Base-by-base conservation (phyloP, 2,113 vertebrate species). In the Taxidea taxus region DNA sequence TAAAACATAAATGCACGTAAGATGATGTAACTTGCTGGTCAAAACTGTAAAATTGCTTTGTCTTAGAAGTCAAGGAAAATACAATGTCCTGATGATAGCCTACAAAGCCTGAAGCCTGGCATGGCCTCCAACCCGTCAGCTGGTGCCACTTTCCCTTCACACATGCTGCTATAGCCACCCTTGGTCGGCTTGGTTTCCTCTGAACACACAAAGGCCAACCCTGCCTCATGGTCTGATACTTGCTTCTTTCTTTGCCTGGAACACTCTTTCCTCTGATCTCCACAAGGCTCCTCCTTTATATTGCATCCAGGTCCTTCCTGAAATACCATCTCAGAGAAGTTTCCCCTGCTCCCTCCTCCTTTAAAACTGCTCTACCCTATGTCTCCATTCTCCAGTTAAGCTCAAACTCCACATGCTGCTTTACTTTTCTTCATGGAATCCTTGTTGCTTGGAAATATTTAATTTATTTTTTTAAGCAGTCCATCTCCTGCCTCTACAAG, bases 181-280 rank as follows among this genome's bases (percentile, higher is more conserved):
- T 39, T 29, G 42, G 16, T 16, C 31, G 58, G 14, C 23, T 74
- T 54, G 7, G 10, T 66, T 77, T n/a, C 49, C 60, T 80, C 75
- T 44, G 27, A 37, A 18, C 29, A 39, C 12, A 12, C 27, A 2
- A 64, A 11, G 44, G 11, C 16, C 21, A 6, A 42, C 13, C 20
- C 37, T 29, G 8, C 25, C 27, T 85, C 6, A 0, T 14, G 80
- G 16, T 7, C 39, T 37, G 3, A 2, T 10, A 16, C 7, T 58
- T 2, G 15, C 23, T 80, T 0, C 49, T 34, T 25, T 70, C 70
- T 91, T 27, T 72, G 34, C 18, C 39, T 49, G 12, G 18, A 39
- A 44, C 18, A 37, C 7, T 29, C 60, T 78, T 44, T 42, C 7
- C 25, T 70, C 13, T 10, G 25, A 27, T 42, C 31, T 39, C 27